phyloP scores from a whole-genome alignment of 2,888 invertebrate genomes.

The Agrypnus murinus region DNA sequence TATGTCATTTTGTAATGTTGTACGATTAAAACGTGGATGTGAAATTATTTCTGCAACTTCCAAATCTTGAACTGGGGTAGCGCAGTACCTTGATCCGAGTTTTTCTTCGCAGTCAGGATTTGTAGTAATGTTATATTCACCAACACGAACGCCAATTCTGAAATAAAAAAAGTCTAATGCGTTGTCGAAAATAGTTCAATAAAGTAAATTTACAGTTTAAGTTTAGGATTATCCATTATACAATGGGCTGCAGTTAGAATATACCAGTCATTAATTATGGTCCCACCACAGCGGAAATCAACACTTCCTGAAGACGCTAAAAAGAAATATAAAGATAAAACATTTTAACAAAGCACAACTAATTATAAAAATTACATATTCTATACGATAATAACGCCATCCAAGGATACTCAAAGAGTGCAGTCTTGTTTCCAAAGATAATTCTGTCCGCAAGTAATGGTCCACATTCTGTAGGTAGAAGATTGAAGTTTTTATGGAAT shows the following conservation, averaged over 20 bases:
- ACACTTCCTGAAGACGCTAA: conserved; percentile 57
- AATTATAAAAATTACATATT: conserved; percentile 57
- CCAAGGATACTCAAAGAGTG: conserved; percentile 82
- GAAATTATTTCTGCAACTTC: conserved; percentile 71
- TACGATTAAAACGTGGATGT: conserved; percentile 73
- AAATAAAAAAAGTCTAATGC: too few species aligned
- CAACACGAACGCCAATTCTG: conserved; percentile 77
- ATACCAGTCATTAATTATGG: conserved; percentile 71
- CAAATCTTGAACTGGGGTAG: conserved; percentile 73
- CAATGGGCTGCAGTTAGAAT: conserved; percentile 78
- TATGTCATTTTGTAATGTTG: conserved; percentile 72
- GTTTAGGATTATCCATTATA: conserved; percentile 61
- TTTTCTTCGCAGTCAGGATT: conserved; percentile 70
- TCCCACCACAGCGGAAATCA: conserved; percentile 71
- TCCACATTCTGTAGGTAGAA: conserved; percentile 73
- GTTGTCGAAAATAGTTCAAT: too few species aligned
- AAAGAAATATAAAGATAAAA: too few species aligned
- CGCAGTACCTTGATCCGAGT: conserved; percentile 59
- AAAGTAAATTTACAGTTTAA: conserved; percentile 61
- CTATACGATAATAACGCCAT: conserved; percentile 81
- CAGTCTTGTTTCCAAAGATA: conserved; percentile 76
- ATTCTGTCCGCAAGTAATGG: conserved; percentile 73
- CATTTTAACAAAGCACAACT: too few species aligned
- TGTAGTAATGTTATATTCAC: conserved; percentile 75
- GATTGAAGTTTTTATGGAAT: conserved; percentile 8